Evolutionary conservation across 2,888 invertebrate species (phyloP), one percentile per base, ranked within the genome.

Genomic region (Hemicrepidius hirtus): DNA sequence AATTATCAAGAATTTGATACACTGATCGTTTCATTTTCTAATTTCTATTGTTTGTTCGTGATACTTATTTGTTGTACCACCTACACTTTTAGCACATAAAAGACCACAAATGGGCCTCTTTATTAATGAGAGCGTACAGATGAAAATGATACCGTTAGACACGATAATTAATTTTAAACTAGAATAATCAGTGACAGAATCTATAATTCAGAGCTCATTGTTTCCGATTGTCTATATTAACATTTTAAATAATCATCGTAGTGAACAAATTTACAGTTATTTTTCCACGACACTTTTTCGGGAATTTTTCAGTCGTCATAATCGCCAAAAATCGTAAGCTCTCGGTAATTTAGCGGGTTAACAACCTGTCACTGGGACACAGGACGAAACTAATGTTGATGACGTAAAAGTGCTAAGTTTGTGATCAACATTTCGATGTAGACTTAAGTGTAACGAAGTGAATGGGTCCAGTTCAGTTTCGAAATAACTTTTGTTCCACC

Each of bases 361-460:
- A 77, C 59, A 74, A 74, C 77, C 77, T 68, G 68, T 35, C 71
- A 75, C 63, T 77, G 63, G 77, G 69, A 70, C 75, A 68, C 73
- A 60, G 60, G 70, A 75, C 73, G 74, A 76, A 72, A 71, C 75
- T 62, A 70, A 74, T 69, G 62, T 68, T 59, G 72, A 71, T 77
- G 76, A 77, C 77, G 77, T 73, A 75, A 74, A 71, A 55, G 62
- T 53, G 67, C 62, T 64, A 68, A 70, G 64, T 70, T 70, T 50
- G 70, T 57, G 68, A 69, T 60, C 63, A 68, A 66, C 57, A 62
- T 62, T 66, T 65, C 64, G 53, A 62, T 63, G 65, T 41, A 55
- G 41, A 21, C 18, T 20, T 32, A 67, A 67, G 60, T 66, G 59
- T 53, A 62, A 65, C 65, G 35, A 64, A 59, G 62, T 65, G 64